A percentile compares a stretch with the other conserved stretches of the same genome.
phyloP scores from a whole-genome alignment of 1,140 invertebrate species.

The Druon quercuslanigerum region DNA sequence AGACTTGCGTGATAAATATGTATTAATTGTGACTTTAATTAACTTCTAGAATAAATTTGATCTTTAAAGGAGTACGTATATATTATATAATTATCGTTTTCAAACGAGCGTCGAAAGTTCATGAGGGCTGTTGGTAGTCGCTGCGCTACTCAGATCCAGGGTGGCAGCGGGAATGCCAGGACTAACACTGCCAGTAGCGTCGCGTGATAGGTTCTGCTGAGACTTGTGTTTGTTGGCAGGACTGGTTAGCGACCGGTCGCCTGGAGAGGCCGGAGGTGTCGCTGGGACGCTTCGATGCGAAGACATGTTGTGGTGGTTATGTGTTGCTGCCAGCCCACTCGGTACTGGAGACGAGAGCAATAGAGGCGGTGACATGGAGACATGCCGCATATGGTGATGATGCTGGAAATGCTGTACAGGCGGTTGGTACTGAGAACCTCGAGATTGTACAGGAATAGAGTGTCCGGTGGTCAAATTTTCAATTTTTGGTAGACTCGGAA shows the following conservation, averaged over 20 bases:
- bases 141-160: conserved; percentile 81
- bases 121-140: conserved; percentile 80
- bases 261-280: conserved; percentile 68
- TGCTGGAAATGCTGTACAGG: conserved; percentile 58
- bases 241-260: conserved; percentile 70
- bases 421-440: conserved; percentile 53
- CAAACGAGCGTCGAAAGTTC: conserved; percentile 81
- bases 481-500: conserved; percentile 42
- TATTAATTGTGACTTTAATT: no score
- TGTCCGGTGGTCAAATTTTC: conserved; percentile 48
- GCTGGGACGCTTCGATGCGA: conserved; percentile 38
- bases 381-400: conserved; percentile 59
- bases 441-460: conserved; percentile 47
- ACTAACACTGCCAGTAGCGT: conserved; percentile 79
- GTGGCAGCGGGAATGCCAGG: conserved; percentile 78
- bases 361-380: conserved; percentile 72
- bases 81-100: conserved; percentile 8
- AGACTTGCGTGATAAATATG: no score
- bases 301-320: conserved; percentile 61
- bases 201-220: conserved; percentile 67
- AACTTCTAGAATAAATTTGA: no score
- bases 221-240: conserved; percentile 65
- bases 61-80: background rate
- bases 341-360: conserved; percentile 50
- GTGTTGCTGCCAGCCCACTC: conserved; percentile 64